Conservation (phyloP, 2,888 invertebrate genomes). For the Schizaphis graminum region DNA sequence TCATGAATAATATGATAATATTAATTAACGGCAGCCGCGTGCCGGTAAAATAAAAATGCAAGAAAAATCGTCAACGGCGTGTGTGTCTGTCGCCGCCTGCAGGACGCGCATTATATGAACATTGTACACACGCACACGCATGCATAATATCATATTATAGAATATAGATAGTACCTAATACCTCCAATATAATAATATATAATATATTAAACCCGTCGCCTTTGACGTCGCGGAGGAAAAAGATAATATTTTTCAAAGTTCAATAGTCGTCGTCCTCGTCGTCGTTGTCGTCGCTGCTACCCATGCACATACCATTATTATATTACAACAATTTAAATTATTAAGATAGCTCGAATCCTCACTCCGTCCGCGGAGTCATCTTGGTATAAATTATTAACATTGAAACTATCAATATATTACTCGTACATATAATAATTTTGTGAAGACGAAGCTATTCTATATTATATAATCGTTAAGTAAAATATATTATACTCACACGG, state of each 20-base stretch:
- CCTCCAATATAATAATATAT: background rate
- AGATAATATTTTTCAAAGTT: conserved; percentile 8
- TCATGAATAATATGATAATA: conserved; percentile 59
- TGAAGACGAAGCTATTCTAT: background rate
- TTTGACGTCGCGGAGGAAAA: background rate
- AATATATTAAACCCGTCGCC: background rate
- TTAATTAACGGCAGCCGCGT: conserved; percentile 47
- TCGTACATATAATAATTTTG: background rate
- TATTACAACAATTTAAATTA: background rate
- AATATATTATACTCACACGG: background rate
- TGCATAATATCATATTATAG: background rate
- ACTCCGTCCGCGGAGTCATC: background rate
- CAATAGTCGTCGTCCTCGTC: background rate
- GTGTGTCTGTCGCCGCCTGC: background rate
- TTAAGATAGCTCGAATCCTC: background rate
- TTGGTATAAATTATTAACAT: background rate
- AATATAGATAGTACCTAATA: background rate
- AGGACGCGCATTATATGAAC: background rate
- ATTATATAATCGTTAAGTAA: background rate
- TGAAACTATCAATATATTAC: background rate
- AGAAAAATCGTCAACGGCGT: background rate
- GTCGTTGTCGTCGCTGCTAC: background rate
- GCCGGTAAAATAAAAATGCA: background rate
- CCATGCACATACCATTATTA: background rate
- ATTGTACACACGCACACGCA: background rate